These are phyloP conservation scores for Brachionus rotundiformis DNA, from an alignment of 1,140 invertebrate genomes.

Conservation along the genomic window DNA sequence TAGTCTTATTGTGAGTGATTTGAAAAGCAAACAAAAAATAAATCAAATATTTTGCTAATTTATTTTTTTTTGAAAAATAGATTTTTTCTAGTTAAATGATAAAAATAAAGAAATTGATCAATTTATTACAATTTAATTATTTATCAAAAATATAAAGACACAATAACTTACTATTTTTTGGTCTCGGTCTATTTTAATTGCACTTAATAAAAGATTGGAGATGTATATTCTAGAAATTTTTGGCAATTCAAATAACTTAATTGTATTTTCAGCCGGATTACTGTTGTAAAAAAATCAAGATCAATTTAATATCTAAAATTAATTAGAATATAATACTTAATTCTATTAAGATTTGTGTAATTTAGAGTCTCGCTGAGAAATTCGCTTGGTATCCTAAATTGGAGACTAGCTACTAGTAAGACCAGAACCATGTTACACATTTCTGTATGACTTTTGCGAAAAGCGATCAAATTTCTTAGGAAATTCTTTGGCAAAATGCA, in stretches of 20 bases:
- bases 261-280: conserved; percentile 55
- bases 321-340: conserved; percentile 55
- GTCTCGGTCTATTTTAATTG: conserved; percentile 61
- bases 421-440: conserved; percentile 62
- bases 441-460: conserved; percentile 53
- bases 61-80: too few relatives aligned
- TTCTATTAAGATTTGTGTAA: conserved; percentile 57
- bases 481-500: not conserved
- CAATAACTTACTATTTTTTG: conserved; percentile 57
- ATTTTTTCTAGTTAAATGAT: too few relatives aligned
- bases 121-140: too few relatives aligned
- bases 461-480: conserved; percentile 14
- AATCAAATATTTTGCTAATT: too few relatives aligned
- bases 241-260: conserved; percentile 61
- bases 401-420: conserved; percentile 60
- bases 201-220: conserved; percentile 58
- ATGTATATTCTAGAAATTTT: conserved; percentile 56
- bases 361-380: conserved; percentile 59
- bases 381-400: conserved; percentile 60
- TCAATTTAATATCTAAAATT: conserved; percentile 52
- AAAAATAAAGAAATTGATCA: too few relatives aligned
- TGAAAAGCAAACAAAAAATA: too few relatives aligned
- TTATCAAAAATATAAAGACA: not conserved
- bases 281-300: conserved; percentile 53
- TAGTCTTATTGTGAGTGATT: too few relatives aligned